Evolutionary conservation across 2,113 vertebrate genomes (phyloP).

Genomic region (Athene noctua): DNA sequence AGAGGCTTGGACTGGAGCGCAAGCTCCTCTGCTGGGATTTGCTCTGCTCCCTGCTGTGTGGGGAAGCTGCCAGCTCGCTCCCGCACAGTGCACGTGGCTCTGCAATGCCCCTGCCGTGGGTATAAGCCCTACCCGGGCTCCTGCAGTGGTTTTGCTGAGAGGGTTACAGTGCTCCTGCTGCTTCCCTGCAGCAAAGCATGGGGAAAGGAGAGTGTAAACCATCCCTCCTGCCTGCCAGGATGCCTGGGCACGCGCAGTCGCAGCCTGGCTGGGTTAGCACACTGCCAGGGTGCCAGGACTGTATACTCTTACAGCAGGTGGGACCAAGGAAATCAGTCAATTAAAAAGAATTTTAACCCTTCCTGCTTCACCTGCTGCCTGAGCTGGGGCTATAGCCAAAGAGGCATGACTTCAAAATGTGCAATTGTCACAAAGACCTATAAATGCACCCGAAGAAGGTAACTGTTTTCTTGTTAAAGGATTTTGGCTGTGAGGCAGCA

Average conservation of each 20-base stretch:
- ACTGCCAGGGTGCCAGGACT: not conserved
- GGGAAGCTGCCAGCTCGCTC: not conserved
- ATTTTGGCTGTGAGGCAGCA: not conserved
- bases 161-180: not conserved
- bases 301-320: not conserved
- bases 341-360: slow-evolving; percentile 13
- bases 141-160: not conserved
- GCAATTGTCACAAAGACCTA: not conserved
- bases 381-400: not conserved
- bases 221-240: not conserved
- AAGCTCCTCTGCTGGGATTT: not conserved
- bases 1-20: not conserved
- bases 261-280: not conserved
- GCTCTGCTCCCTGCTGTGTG: not conserved
- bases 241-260: fast-evolving
- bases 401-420: not conserved
- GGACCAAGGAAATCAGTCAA: not conserved
- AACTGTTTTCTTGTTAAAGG: not conserved
- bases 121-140: not conserved
- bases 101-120: fast-evolving
- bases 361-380: not conserved
- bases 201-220: not conserved
- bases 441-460: not conserved
- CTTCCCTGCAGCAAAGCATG: not conserved
- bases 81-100: fast-evolving